Base-by-base conservation (phyloP, 1,140 invertebrate species). In the Triops cancriformis region DNA sequence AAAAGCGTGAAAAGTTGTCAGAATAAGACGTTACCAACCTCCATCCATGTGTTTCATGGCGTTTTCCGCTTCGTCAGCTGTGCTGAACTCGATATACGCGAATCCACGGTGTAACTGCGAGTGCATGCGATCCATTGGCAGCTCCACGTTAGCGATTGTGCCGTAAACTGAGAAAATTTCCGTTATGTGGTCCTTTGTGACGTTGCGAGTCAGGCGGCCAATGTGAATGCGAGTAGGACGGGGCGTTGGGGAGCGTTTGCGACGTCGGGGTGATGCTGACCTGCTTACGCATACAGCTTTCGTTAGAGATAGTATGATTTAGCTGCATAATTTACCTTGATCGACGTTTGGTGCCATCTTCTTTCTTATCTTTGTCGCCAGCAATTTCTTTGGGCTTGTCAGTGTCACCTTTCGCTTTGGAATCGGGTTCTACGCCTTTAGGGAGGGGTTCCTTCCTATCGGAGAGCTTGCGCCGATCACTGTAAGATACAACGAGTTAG, bases 41-140 rank as follows among this genome's bases (percentile, higher is more conserved):
- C 97, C 97, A 87, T 99, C 96, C 97, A 99, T 99, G 82, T 98
- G 95, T 85, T 98, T 98, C 90, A 98, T 95, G 0, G 97, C 97
- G 86, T 97, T 97, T 85, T 98, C 96, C 42, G 97, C 97, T 85
- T 98, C 96, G 82, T 98, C 96, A 1, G 94, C 86, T 78, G 91
- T 97, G 80, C 91, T 91, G 86, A 93, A 99, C 82, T 99, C 97
- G 9, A 99, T 92, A 84, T 98, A 98, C 9, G 94, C 95, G 87
- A 95, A 95, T 18, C 96, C 95, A 31, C 93, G 88, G 27, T 93
- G 92, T 80, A 95, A 88, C 83, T 94, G 91, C 0, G 91, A 89
- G 85, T 98, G 95, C 51, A 92, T 86, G 79, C 95, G 90, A 81
- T 99, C 96, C 76, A 89, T 88, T 0, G 93, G 92, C 82, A 98